phyloP scores from a whole-genome alignment of 2,888 invertebrate species.

The Himalopsyche kuldschensis region DNA sequence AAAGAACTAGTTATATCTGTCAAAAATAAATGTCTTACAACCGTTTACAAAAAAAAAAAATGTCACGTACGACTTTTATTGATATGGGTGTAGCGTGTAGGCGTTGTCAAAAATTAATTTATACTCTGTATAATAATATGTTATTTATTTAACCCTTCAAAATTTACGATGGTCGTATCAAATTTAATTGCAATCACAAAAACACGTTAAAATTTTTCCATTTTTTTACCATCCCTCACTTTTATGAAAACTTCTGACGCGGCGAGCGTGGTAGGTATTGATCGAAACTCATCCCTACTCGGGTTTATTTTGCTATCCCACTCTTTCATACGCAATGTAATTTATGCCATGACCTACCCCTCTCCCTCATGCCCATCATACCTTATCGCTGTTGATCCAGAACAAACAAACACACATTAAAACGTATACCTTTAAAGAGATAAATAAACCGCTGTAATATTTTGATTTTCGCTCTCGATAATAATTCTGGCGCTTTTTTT shows the following conservation, averaged over 20 bases:
- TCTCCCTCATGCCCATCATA: background rate
- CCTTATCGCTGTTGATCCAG: background rate
- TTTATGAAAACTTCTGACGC: background rate
- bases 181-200: background rate
- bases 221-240: background rate
- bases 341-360: background rate
- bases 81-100: too few relatives aligned
- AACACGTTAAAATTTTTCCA: background rate
- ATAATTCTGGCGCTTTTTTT: too few relatives aligned
- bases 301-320: background rate
- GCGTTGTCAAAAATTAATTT: too few relatives aligned
- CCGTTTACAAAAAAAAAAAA: too few relatives aligned
- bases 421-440: background rate
- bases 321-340: background rate
- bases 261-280: background rate
- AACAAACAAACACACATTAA: background rate
- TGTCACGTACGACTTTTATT: too few relatives aligned
- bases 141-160: too few relatives aligned
- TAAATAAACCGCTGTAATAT: too few relatives aligned
- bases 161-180: too few relatives aligned
- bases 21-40: too few relatives aligned
- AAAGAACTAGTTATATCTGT: too few relatives aligned
- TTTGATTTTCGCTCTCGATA: too few relatives aligned
- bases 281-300: background rate
- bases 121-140: too few relatives aligned